These are phyloP conservation scores for Hirtodrosophila histrioides DNA, from an alignment of 2,888 invertebrate genomes.

Conservation along the genomic window DNA sequence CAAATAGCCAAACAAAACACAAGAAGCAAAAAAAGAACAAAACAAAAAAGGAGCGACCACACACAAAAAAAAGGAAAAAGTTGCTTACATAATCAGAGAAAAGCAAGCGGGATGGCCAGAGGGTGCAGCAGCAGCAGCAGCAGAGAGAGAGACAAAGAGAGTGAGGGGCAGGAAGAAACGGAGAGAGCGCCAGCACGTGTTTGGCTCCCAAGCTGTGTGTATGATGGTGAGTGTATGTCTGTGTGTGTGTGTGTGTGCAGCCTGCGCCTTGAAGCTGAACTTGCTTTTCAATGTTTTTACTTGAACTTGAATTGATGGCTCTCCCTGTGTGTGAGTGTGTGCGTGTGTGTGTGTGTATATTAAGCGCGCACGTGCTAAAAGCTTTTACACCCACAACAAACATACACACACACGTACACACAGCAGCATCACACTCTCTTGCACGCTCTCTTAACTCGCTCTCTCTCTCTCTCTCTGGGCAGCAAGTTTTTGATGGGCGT, in stretches of 20 bases:
- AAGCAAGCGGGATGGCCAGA: constrained; percentile 23
- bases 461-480: neutral
- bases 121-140: constrained; percentile 15
- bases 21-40: constrained; percentile 8
- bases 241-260: constrained; percentile 27
- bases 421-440: constrained; percentile 2
- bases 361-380: constrained; percentile 55
- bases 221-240: constrained; percentile 5
- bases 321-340: constrained; percentile 6
- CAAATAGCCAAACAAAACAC: constrained; percentile 13
- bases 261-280: constrained; percentile 73
- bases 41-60: constrained; percentile 31
- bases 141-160: constrained; percentile 2
- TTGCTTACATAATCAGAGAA: constrained; percentile 71
- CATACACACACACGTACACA: constrained; percentile 11
- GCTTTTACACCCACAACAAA: constrained; percentile 45
- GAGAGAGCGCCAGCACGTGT: constrained; percentile 51
- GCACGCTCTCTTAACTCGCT: constrained; percentile 23
- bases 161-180: constrained; percentile 7
- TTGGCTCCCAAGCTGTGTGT: constrained; percentile 35
- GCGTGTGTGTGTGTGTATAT: constrained; percentile 13
- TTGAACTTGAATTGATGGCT: constrained; percentile 69
- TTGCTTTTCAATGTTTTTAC: constrained; percentile 77
- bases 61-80: constrained; percentile 36
- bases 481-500: constrained; percentile 32